Conservation (phyloP, 2,888 invertebrate species). For the Gryllus longicercus region DNA sequence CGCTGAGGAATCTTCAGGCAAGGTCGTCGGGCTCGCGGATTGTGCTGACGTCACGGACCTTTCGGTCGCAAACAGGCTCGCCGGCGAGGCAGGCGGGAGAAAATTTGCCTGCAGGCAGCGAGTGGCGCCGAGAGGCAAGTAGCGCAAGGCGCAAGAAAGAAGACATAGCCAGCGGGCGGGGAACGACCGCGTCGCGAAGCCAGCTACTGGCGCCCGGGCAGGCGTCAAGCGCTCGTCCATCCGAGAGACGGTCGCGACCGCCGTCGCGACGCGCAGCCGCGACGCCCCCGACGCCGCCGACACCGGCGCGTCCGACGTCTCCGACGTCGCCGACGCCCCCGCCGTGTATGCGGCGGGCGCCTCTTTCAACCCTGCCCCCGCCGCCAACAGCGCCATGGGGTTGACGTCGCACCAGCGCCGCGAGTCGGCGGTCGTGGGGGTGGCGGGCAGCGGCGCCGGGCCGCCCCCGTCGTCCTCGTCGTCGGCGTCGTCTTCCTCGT, state of each 20-base stretch:
- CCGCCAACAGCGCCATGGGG: neutral
- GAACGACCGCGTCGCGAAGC: too few relatives aligned
- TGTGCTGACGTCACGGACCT: neutral
- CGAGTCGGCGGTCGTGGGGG: neutral
- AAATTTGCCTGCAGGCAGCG: too few relatives aligned
- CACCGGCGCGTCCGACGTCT: neutral
- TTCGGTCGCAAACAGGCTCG: too few relatives aligned
- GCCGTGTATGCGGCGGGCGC: neutral
- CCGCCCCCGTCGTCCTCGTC: slow-evolving; percentile 18
- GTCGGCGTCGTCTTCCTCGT: slow-evolving; percentile 21
- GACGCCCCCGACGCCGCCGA: neutral
- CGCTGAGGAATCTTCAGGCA: neutral
- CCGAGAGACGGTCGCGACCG: neutral
- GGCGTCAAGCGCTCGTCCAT: too few relatives aligned
- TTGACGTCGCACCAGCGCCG: neutral
- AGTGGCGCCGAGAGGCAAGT: too few relatives aligned
- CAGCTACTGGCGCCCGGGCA: too few relatives aligned
- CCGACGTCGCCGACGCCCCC: neutral
- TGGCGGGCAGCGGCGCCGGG: neutral
- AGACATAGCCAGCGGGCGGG: too few relatives aligned
- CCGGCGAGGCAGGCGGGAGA: too few relatives aligned
- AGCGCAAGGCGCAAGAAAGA: too few relatives aligned
- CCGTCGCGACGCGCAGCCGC: neutral
- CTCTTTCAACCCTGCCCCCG: neutral
- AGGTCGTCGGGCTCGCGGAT: neutral